A percentile compares a stretch with the other conserved stretches of the same genome.
These are phyloP conservation scores for Conus betulinus DNA, from an alignment of 1,140 invertebrate genomes.

Conservation along the genomic window DNA sequence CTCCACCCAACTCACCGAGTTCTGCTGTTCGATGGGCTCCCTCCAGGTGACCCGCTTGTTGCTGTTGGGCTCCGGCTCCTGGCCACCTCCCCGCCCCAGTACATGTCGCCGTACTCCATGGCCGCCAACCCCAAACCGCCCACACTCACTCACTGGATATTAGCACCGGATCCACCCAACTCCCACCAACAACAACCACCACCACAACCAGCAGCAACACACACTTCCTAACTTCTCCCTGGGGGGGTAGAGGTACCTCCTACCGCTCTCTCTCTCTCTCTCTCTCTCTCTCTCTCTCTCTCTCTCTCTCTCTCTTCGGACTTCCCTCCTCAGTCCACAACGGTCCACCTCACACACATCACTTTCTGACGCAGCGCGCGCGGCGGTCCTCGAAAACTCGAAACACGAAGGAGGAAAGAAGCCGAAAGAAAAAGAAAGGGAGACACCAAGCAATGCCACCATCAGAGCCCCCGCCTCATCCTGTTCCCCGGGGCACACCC, in stretches of 20 bases:
- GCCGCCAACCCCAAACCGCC: too few species aligned
- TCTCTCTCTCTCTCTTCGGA: neutral
- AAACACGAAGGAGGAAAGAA: neutral
- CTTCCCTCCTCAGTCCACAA: neutral
- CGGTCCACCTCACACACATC: neutral
- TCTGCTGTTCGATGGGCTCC: conserved; percentile 56
- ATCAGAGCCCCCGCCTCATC: too few species aligned
- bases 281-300: too few species aligned
- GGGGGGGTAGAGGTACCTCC: neutral
- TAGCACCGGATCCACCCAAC: neutral
- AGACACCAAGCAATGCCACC: neutral
- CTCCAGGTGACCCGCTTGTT: conserved; percentile 64
- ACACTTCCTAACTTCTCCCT: neutral
- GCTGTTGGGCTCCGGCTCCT: conserved; percentile 5
- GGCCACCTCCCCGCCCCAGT: neutral
- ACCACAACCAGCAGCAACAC: neutral
- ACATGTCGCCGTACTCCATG: neutral
- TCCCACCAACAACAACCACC: neutral
- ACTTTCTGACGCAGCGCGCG: neutral
- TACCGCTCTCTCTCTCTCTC: too few species aligned
- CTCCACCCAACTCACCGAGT: neutral
- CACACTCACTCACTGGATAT: too few species aligned
- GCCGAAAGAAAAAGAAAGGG: neutral
- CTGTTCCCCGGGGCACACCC: too few species aligned
- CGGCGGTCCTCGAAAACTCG: neutral